These are phyloP conservation scores for Hydrophis major DNA, from an alignment of 2,797 vertebrate species.

Conservation along the genomic window DNA sequence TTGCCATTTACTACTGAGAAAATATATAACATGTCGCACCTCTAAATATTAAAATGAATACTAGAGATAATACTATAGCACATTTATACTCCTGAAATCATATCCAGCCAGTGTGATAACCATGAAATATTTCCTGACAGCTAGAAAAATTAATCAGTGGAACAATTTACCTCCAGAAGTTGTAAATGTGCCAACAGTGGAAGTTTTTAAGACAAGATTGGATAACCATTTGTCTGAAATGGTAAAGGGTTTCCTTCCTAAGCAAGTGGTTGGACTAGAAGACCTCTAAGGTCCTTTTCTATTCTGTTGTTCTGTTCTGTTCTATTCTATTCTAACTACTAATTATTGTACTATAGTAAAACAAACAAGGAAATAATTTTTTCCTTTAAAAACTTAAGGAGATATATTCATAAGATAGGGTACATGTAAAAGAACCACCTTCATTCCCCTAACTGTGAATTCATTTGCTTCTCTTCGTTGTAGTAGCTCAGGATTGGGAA, in stretches of 20 bases:
- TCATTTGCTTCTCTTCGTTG: background rate
- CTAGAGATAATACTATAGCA: background rate
- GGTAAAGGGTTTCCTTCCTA: too few relatives aligned
- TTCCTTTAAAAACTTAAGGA: background rate
- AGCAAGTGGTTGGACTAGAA: too few relatives aligned
- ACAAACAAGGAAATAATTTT: constrained; percentile 15
- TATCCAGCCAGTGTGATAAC: background rate
- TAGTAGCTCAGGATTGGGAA: constrained; percentile 29
- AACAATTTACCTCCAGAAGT: too few relatives aligned
- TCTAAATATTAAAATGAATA: background rate
- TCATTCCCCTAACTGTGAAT: background rate
- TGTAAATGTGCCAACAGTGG: too few relatives aligned
- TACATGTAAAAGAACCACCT: constrained; percentile 26
- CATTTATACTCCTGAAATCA: background rate
- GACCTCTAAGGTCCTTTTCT: too few relatives aligned
- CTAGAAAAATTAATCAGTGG: too few relatives aligned
- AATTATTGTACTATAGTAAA: background rate
- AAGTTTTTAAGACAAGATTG: too few relatives aligned
- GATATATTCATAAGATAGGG: accelerated
- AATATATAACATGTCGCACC: background rate
- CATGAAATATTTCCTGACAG: too few relatives aligned
- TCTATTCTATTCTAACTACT: too few relatives aligned
- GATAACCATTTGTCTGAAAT: too few relatives aligned
- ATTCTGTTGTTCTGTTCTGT: too few relatives aligned
- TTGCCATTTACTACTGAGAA: background rate